These are phyloP conservation scores for Arctocebus calabarensis DNA, from an alignment of 2,797 vertebrate species.

Conservation along the genomic window DNA sequence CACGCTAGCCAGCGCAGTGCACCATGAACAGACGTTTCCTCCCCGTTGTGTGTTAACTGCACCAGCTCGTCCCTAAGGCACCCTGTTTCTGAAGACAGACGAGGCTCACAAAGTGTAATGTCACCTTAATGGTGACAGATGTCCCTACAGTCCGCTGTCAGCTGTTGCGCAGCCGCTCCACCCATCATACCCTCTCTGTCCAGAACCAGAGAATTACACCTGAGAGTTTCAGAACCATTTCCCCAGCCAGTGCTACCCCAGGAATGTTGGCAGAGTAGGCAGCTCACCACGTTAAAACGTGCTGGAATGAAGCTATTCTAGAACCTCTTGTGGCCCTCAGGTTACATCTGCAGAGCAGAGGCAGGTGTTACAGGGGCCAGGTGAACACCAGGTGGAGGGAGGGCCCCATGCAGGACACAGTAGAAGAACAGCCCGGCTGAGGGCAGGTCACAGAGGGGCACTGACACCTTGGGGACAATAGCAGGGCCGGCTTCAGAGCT, in stretches of 20 bases:
- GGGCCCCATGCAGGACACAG: rapidly evolving
- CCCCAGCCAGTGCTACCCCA: neutral
- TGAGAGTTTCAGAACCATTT: neutral
- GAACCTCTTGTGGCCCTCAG: neutral
- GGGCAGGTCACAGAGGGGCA: rapidly evolving
- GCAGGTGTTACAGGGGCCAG: rapidly evolving
- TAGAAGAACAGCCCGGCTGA: rapidly evolving
- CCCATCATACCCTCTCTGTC: neutral
- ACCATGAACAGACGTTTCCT: rapidly evolving
- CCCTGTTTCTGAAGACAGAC: neutral
- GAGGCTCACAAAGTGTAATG: neutral
- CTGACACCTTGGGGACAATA: neutral
- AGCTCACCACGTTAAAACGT: neutral
- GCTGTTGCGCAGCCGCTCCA: neutral
- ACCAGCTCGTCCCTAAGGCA: no score
- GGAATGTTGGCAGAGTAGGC: neutral
- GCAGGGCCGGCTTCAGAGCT: neutral
- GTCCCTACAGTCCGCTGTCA: no score
- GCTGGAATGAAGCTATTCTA: neutral
- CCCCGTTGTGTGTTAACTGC: neutral
- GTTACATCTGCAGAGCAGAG: neutral
- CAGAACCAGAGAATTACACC: neutral
- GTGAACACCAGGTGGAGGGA: rapidly evolving
- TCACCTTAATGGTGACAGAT: neutral
- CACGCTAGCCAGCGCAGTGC: neutral